These are phyloP conservation scores for Orgyia antiqua DNA, from an alignment of 2,888 invertebrate species.

Conservation along the genomic window DNA sequence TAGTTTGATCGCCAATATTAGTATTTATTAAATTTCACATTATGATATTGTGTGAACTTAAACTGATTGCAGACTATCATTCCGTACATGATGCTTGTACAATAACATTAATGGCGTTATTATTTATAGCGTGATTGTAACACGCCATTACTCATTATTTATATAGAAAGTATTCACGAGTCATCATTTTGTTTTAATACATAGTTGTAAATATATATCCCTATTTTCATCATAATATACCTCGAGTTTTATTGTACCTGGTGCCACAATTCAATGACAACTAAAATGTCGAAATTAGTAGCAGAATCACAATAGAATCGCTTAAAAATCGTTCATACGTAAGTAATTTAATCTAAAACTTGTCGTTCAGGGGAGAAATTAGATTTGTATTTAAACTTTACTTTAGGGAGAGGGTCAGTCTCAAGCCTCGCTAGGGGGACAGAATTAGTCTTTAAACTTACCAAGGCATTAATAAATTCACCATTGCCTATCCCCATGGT, in stretches of 20 bases:
- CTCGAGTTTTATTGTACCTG: constrained; percentile 29
- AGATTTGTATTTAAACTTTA: too few species aligned
- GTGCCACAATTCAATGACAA: not conserved
- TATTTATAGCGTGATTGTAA: constrained; percentile 44
- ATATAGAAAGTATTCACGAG: constrained; percentile 68
- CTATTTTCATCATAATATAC: constrained; percentile 74
- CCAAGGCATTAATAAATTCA: too few species aligned
- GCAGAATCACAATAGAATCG: too few species aligned
- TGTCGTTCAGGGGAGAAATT: too few species aligned
- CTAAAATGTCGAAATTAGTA: not conserved
- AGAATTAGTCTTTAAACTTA: too few species aligned
- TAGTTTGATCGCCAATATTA: constrained; percentile 13
- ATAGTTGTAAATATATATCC: constrained; percentile 71
- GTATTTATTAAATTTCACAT: too few species aligned
- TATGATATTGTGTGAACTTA: constrained; percentile 9
- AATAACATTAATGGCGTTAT: constrained; percentile 36
- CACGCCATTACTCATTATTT: constrained; percentile 61
- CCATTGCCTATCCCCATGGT: too few species aligned
- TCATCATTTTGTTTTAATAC: constrained; percentile 68
- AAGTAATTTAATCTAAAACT: too few species aligned
- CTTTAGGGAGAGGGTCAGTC: too few species aligned
- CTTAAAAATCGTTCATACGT: too few species aligned
- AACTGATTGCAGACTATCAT: constrained; percentile 34
- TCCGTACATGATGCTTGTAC: constrained; percentile 49
- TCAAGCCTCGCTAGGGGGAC: too few species aligned